phyloP scores from a whole-genome alignment of 2,113 vertebrate genomes.

The Mystacornis crossleyi region DNA sequence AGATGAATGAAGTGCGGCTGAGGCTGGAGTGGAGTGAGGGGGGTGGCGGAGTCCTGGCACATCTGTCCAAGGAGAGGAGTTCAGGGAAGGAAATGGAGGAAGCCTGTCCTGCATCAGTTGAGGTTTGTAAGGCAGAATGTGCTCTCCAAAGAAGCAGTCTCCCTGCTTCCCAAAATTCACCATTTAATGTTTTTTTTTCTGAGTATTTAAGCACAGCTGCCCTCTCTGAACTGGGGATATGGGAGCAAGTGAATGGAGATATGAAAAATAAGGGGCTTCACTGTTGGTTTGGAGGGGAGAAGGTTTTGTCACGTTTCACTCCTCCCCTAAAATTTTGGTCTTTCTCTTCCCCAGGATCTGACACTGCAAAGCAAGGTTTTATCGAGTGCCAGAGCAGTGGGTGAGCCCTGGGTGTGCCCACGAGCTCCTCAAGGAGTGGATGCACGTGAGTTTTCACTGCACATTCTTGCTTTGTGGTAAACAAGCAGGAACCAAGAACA shows the following conservation, averaged over 20 bases:
- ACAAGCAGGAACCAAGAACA: neutral
- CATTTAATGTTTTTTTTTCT: neutral
- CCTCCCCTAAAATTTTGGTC: neutral
- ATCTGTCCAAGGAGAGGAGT: neutral
- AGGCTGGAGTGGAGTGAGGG: neutral
- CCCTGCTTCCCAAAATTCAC: neutral
- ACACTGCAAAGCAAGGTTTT: neutral
- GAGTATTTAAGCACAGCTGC: neutral
- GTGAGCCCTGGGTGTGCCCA: neutral
- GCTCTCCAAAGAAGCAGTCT: neutral
- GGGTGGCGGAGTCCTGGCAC: neutral
- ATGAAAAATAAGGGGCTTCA: neutral
- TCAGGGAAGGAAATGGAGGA: neutral
- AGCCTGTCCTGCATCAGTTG: neutral
- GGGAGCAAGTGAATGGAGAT: neutral
- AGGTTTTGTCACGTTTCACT: neutral
- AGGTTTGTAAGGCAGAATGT: neutral
- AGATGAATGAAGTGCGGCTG: neutral
- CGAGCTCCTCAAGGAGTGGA: neutral
- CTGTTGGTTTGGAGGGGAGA: no score
- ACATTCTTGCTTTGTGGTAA: neutral
- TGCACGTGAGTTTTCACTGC: accelerated
- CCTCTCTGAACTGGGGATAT: neutral
- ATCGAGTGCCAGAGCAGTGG: neutral
- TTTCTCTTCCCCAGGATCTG: neutral